phyloP scores from a whole-genome alignment of 2,113 vertebrate species.

The Rhinopithecus roxellana region DNA sequence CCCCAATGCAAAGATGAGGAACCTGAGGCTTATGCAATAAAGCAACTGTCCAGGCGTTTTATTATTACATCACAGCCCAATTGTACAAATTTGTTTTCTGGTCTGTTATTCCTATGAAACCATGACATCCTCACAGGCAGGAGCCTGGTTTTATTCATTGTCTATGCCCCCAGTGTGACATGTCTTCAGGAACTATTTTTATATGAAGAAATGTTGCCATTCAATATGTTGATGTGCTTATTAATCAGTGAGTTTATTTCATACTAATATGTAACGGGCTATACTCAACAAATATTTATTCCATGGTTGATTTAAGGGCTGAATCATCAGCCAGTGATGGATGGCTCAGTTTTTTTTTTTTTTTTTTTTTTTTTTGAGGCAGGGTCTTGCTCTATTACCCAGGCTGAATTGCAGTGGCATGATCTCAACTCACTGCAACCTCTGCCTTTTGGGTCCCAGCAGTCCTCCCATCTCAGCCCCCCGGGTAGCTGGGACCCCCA shows the following conservation, averaged over 20 bases:
- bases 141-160: constrained; percentile 7
- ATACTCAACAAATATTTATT: constrained; percentile 18
- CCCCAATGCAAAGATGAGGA: background rate
- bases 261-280: background rate
- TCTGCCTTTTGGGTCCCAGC: too few relatives aligned
- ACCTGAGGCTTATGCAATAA: background rate
- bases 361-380: background rate
- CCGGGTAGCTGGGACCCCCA: too few relatives aligned
- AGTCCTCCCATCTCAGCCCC: too few relatives aligned
- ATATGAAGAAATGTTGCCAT: background rate
- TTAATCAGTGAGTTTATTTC: constrained; percentile 28
- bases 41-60: background rate
- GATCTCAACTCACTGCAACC: too few relatives aligned
- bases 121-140: background rate
- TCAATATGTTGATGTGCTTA: constrained; percentile 12
- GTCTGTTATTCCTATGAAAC: background rate
- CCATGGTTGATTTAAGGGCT: background rate
- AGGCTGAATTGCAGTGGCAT: too few relatives aligned
- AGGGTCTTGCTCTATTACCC: too few relatives aligned
- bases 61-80: background rate
- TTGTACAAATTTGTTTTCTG: background rate
- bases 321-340: background rate
- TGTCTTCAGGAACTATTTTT: background rate
- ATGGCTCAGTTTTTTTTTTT: background rate
- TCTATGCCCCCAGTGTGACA: background rate